phyloP scores from a whole-genome alignment of 2,888 invertebrate species.

The Piscicola geometra region DNA sequence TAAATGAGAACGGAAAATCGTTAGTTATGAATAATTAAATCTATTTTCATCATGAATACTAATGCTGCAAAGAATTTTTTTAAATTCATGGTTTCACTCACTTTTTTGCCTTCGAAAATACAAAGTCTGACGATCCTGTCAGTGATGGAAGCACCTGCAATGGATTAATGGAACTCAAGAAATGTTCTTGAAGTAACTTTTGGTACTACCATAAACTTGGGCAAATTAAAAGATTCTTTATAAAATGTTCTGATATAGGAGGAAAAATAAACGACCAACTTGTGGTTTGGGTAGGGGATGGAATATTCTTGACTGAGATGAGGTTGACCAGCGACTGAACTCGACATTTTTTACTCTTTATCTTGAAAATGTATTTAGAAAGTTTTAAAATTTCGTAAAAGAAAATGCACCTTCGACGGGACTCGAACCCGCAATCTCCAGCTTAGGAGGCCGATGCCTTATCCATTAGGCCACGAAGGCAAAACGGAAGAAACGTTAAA shows the following conservation, averaged over 20 bases:
- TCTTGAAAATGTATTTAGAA: no score
- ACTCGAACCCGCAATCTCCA: background rate
- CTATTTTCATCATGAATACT: no score
- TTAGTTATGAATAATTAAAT: no score
- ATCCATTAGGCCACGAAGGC: conserved; percentile 4
- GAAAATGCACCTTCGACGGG: background rate
- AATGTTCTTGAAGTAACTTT: no score
- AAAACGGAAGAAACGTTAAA: no score
- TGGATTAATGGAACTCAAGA: background rate
- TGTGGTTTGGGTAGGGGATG: background rate
- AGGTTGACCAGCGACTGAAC: background rate
- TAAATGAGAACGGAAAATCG: no score
- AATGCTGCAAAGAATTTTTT: no score
- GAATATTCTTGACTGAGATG: background rate
- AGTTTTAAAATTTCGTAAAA: background rate
- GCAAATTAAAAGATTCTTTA: no score
- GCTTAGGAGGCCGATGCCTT: conserved; percentile 4
- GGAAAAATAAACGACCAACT: background rate
- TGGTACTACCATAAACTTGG: no score
- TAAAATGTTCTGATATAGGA: no score
- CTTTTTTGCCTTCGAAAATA: background rate
- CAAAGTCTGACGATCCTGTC: background rate
- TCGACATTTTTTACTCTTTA: no score
- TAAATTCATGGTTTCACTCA: no score
- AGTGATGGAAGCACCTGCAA: background rate